These are phyloP conservation scores for Camponotus floridanus DNA, from an alignment of 1,140 invertebrate species.

Conservation along the genomic window DNA sequence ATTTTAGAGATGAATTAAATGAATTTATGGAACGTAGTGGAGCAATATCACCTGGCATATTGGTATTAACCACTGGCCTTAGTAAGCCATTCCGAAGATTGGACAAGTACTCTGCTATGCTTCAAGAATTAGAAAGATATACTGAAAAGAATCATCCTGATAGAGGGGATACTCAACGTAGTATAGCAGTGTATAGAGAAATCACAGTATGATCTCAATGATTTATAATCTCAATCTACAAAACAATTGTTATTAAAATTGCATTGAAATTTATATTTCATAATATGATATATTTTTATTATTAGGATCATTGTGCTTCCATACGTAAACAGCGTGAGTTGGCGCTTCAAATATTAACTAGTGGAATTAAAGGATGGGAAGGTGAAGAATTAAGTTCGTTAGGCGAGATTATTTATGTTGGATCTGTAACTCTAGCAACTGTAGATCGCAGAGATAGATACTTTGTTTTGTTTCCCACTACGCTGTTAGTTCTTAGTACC, in stretches of 20 bases:
- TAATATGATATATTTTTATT: conserved; percentile 45
- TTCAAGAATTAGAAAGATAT: conserved; percentile 98
- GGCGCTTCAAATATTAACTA: conserved; percentile 97
- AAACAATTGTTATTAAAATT: conserved; percentile 27
- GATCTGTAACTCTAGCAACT: conserved; percentile 92
- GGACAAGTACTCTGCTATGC: conserved; percentile 97
- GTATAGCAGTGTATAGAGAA: conserved; percentile 97
- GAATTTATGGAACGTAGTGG: conserved; percentile 95
- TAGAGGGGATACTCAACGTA: conserved; percentile 97
- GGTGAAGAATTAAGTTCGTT: conserved; percentile 93
- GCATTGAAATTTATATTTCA: conserved; percentile 28
- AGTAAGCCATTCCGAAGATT: conserved; percentile 98
- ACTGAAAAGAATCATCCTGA: conserved; percentile 98
- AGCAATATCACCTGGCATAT: conserved; percentile 93
- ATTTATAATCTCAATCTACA: not conserved
- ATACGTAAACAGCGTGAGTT: conserved; percentile 97
- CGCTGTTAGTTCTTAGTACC: conserved; percentile 95
- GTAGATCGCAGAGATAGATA: conserved; percentile 94
- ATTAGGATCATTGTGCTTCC: conserved; percentile 93
- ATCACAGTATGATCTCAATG: conserved; percentile 90
- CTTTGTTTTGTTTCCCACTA: conserved; percentile 95
- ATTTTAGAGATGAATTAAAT: conserved; percentile 93
- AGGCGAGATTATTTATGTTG: conserved; percentile 94
- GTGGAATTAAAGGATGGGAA: conserved; percentile 97
- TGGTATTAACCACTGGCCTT: conserved; percentile 96